Base-by-base conservation (phyloP, 2,797 vertebrate species). In the Pangasius larnaudii region DNA sequence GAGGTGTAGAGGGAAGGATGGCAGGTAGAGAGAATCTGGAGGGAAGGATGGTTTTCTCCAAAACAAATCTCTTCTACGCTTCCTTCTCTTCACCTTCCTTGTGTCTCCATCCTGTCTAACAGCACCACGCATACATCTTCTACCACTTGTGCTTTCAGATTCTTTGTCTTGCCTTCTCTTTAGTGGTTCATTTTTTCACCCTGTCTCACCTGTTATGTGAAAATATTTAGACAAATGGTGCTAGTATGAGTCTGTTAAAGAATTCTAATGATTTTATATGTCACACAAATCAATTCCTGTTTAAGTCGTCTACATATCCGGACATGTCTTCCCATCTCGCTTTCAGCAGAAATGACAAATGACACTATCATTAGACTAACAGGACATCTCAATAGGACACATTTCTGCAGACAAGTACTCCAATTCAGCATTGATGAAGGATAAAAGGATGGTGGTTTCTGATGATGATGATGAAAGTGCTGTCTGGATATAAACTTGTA, bases 71-170 rank as follows among this genome's bases (percentile, higher is more conserved):
- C 58, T 69, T 78, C 16, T 36, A 22, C 27, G n/a, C 33, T 53
- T 77, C 42, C 59, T 49, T 30, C 24, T 49, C 88, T 84, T 71
- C 92, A 89, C 88, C 42, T 13, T 77, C 86, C 88, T 92, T 90
- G 88, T 88, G 89, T 33, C 63, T 89, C 84, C 80, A 86, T 89
- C 51, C 67, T 59, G 39, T 59, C 78, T 58, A 24, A 27, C 59
- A 42, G 33, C 42, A 82, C 13, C 24, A 82, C 16, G 5, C 80
- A 63, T 63, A 59, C n/a, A 19, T 81, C 49, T 33, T 77, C 24
- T 10, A 56, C 49, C n/a, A 79, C 75, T 33, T 11, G 7, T 5
- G 8, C 14, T n/a, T 75, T 49, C 24, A 24, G 49, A 6, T n/a
- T 30, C 27, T 80, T 59, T 11, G 33, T 39, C 22, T 22, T 22